phyloP scores from a whole-genome alignment of 2,888 invertebrate species.

The Lymantria monacha region DNA sequence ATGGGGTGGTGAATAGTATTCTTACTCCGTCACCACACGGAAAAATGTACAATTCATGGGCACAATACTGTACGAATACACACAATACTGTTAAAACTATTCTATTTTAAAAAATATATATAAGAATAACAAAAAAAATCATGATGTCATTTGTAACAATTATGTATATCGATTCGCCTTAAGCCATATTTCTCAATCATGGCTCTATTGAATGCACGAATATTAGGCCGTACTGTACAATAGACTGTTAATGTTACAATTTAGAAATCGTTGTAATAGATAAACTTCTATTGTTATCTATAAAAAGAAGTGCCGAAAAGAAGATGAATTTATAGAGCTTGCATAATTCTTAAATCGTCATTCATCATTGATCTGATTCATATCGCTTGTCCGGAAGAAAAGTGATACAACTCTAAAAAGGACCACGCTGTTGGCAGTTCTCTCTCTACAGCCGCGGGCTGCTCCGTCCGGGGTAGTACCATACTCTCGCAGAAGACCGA shows the following conservation, averaged over 20 bases:
- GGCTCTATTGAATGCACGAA: slow-evolving; percentile 43
- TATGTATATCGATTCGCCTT: slow-evolving; percentile 44
- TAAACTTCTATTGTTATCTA: neutral
- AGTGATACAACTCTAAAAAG: no score
- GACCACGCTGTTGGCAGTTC: no score
- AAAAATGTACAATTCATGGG: no score
- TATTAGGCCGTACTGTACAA: slow-evolving; percentile 6
- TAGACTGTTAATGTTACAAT: slow-evolving; percentile 5
- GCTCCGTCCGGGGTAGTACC: no score
- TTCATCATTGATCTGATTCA: neutral
- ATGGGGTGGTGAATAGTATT: no score
- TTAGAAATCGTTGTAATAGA: slow-evolving; percentile 3
- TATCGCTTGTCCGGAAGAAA: no score
- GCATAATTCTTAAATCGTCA: neutral
- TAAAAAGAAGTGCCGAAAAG: neutral
- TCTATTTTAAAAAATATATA: neutral
- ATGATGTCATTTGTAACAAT: slow-evolving; percentile 62
- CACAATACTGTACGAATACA: neutral
- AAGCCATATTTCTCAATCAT: slow-evolving; percentile 65
- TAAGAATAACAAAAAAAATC: slow-evolving; percentile 23
- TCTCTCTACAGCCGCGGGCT: no score
- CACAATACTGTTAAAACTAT: neutral
- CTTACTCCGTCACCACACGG: no score
- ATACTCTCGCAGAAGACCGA: no score
- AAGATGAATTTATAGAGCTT: neutral